phyloP scores from a whole-genome alignment of 2,888 invertebrate species.

The Mycalesis mineus region DNA sequence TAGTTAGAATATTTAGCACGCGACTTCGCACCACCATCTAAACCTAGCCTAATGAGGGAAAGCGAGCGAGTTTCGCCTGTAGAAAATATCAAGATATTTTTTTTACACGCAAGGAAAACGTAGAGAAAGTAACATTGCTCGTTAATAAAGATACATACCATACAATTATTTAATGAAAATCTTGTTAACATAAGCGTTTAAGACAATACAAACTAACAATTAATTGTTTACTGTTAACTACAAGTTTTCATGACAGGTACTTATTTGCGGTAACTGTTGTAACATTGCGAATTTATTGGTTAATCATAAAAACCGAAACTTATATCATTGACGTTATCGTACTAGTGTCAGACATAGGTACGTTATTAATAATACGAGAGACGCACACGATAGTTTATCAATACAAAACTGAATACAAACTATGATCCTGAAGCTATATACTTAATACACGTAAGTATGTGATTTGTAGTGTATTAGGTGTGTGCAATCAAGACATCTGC shows the following conservation, averaged over 20 bases:
- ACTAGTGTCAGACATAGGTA: background rate
- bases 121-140: constrained; percentile 34
- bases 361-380: background rate
- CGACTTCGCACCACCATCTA: background rate
- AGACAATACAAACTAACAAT: constrained; percentile 1
- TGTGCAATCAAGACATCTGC: too few relatives aligned
- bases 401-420: too few relatives aligned
- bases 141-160: constrained; percentile 17
- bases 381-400: background rate
- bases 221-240: background rate
- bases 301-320: too few relatives aligned
- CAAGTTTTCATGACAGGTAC: background rate
- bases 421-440: background rate
- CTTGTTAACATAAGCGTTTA: constrained; percentile 1
- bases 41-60: constrained; percentile 51
- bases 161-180: constrained; percentile 13
- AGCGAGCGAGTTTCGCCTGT: constrained; percentile 66
- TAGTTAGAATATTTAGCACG: background rate
- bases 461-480: too few relatives aligned
- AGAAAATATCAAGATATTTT: constrained; percentile 72
- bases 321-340: too few relatives aligned
- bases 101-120: constrained; percentile 71
- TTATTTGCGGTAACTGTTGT: background rate
- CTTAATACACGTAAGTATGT: too few relatives aligned
- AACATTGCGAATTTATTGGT: too few relatives aligned